Evolutionary conservation across 23 tunicate genomes (phyloP), one percentile per base, ranked within the genome.

Genomic region (Phallusia fumigata): DNA sequence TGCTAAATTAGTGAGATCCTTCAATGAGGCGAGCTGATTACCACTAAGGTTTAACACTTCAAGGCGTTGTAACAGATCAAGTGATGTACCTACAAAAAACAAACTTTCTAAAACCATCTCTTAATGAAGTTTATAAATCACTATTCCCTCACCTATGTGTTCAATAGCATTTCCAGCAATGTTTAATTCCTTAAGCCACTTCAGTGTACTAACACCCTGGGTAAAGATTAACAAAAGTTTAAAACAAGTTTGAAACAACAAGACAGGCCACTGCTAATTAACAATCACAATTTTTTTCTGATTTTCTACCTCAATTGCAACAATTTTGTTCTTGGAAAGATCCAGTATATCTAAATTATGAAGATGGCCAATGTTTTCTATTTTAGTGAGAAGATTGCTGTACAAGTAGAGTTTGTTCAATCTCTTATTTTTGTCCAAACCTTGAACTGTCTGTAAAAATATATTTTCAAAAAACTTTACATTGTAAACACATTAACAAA

Each of bases 351-450:
- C 86, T 45, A 94, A 52, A 31, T 89, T 65, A 6, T 81, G 86
- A 6, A 94, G 83, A 79, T 94, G 90, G 16, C 86, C 26, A 32
- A 94, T 36, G 77, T 94, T 94, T 79, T 94, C 98, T n/a, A 94
- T 82, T 65, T 86, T 89, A 49, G 64, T 77, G 18, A 94, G 77
- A 33, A 82, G 44, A 79, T 94, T 94, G 85, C 88, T 58, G 80
- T 94, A 94, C 73, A 94, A 69, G 64, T 74, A 83, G 16, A 89
- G 77, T 65, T 86, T 94, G 76, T 65, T 75, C 35, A 94, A 36
- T 58, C 79, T 89, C 51, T 94, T 94, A 74, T 78, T 83, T 15
- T 83, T 75, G 11, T 94, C 94, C 33, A 94, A 52, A 22, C 91
- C 91, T 15, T 89, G 88, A 33, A 94, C 89, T 76, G 36, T 79